Conservation (phyloP, 1,140 invertebrate species). For the Odontomachus brunneus region DNA sequence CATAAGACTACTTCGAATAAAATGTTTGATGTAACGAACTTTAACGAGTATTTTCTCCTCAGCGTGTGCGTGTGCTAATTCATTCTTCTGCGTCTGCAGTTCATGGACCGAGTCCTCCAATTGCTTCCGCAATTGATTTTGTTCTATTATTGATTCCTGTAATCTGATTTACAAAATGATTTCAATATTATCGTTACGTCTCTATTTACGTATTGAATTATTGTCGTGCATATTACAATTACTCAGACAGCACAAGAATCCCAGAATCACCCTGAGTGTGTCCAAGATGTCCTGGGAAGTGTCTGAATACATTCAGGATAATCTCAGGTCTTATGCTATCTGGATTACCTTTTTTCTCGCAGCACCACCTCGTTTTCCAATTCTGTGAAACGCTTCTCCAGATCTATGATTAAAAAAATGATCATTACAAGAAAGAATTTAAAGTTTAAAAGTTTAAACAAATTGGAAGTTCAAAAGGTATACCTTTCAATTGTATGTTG, state of each 20-base stretch:
- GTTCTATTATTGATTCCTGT: conserved; percentile 24
- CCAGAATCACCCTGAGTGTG: no score
- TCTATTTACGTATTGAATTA: background rate
- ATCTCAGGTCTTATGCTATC: no score
- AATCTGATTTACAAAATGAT: conserved; percentile 53
- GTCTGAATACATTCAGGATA: no score
- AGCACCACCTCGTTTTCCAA: conserved; percentile 29
- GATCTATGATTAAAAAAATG: conserved; percentile 38
- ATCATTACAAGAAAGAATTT: background rate
- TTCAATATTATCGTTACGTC: background rate
- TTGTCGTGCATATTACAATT: background rate
- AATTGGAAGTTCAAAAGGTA: background rate
- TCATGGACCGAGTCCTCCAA: conserved; percentile 29
- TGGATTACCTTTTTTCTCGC: conserved; percentile 64
- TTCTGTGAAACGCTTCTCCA: conserved; percentile 1
- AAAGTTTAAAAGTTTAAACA: background rate
- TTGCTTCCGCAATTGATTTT: conserved; percentile 48
- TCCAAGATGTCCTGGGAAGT: no score
- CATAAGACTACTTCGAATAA: background rate
- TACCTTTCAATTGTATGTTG: conserved; percentile 25
- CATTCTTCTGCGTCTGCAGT: conserved; percentile 54
- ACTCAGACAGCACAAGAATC: no score
- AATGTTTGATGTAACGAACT: conserved; percentile 22
- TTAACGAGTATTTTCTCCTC: conserved; percentile 62
- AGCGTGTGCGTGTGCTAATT: conserved; percentile 17